Conservation (phyloP, 2,113 vertebrate species). For the Eulacestoma nigropectus region DNA sequence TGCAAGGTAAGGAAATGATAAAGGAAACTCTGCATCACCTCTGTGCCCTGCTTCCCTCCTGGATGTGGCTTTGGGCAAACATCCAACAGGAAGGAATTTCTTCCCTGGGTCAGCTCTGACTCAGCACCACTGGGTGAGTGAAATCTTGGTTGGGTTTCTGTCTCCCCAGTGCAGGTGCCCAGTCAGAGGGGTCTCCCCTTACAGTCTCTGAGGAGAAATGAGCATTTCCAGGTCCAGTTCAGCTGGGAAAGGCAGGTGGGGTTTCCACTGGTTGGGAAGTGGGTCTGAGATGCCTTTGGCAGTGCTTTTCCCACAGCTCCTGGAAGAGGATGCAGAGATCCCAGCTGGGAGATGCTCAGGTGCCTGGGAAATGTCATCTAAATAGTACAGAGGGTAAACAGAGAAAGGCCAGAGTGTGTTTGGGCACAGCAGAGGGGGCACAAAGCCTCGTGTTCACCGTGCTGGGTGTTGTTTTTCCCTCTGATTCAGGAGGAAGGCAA, state of each 20-base stretch:
- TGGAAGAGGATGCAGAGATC: background rate
- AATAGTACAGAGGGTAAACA: background rate
- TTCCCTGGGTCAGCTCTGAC: background rate
- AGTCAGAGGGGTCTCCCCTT: background rate
- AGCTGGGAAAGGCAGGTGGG: background rate
- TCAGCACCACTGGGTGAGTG: background rate
- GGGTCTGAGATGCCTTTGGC: background rate
- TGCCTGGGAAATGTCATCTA: background rate
- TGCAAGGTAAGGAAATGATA: background rate
- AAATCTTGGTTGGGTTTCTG: background rate
- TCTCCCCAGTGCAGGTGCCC: background rate
- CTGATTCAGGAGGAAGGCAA: background rate
- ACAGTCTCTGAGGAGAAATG: background rate
- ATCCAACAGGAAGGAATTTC: background rate
- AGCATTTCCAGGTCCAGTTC: background rate
- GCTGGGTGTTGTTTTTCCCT: background rate
- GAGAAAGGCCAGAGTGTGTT: background rate
- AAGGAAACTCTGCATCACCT: background rate
- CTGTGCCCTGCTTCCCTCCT: background rate
- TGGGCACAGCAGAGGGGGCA: background rate
- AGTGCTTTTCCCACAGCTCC: background rate
- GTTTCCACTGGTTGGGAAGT: rapidly evolving
- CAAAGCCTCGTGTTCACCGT: rapidly evolving
- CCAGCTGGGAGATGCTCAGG: background rate
- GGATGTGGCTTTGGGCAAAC: background rate